phyloP scores from a whole-genome alignment of 2,888 invertebrate genomes.

The Athrips mouffetella region DNA sequence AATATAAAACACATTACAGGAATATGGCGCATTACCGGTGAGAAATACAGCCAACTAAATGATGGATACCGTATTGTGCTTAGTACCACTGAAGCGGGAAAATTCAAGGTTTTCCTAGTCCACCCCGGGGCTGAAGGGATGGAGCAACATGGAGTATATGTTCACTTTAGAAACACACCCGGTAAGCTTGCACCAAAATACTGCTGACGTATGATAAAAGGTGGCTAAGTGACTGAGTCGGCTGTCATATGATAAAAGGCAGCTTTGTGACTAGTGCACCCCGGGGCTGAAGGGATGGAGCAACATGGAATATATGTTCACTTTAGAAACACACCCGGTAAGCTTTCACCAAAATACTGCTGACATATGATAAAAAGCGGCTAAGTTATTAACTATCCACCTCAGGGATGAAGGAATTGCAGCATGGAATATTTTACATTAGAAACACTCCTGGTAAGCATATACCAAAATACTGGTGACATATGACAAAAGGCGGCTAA shows the following conservation, averaged over 20 bases:
- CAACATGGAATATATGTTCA: conserved; percentile 35
- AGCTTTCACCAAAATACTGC: too few species aligned
- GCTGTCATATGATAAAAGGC: too few species aligned
- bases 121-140: conserved; percentile 51
- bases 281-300: conserved; percentile 41
- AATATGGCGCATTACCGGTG: conserved; percentile 57
- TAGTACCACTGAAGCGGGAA: conserved; percentile 37
- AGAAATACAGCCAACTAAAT: conserved; percentile 44
- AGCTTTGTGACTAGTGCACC: conserved; percentile 63
- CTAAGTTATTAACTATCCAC: too few species aligned
- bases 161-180: conserved; percentile 51
- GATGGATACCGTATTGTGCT: conserved; percentile 53
- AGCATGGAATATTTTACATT: too few species aligned
- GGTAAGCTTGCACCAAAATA: too few species aligned
- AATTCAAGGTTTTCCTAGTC: conserved; percentile 53
- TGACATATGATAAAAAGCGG: too few species aligned
- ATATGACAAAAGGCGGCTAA: too few species aligned
- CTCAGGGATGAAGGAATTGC: too few species aligned
- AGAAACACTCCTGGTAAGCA: too few species aligned
- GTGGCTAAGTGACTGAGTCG: too few species aligned
- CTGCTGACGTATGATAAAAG: too few species aligned
- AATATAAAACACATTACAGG: conserved; percentile 43
- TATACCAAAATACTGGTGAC: too few species aligned
- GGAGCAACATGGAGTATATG: conserved; percentile 29
- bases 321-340: conserved; percentile 59